Evolutionary conservation across 2,113 vertebrate species (phyloP).

Genomic region (Geococcyx californianus): DNA sequence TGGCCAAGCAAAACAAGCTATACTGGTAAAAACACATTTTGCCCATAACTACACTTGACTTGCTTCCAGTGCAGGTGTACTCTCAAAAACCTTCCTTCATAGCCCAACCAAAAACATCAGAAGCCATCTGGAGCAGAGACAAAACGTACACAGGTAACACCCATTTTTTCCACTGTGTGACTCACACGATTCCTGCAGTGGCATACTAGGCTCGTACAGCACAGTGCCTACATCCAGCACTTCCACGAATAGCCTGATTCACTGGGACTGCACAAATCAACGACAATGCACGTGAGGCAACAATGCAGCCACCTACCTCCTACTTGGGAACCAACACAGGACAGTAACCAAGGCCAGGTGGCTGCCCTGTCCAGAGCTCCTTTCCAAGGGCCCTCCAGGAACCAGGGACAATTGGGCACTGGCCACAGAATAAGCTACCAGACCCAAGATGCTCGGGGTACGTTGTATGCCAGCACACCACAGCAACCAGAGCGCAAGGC

Average conservation of each 20-base stretch:
- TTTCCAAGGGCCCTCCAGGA: background rate
- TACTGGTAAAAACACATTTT: conserved; percentile 5
- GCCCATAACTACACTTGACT: conserved; percentile 24
- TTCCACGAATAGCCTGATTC: conserved; percentile 26
- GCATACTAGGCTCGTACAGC: background rate
- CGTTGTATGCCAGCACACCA: background rate
- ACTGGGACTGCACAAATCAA: background rate
- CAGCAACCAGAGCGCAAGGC: background rate
- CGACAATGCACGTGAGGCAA: background rate
- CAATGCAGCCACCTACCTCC: background rate
- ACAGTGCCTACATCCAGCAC: background rate
- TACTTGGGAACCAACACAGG: background rate
- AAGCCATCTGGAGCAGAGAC: conserved; percentile 23
- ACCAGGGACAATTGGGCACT: background rate
- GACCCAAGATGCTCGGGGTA: fast-evolving
- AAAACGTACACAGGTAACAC: background rate
- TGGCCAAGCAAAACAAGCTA: conserved; percentile 47
- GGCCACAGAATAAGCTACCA: background rate
- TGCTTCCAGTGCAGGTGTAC: conserved; percentile 52
- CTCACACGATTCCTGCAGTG: background rate
- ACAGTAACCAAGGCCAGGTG: background rate
- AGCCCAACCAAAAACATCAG: background rate
- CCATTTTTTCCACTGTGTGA: background rate
- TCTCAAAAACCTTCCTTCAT: conserved; percentile 27
- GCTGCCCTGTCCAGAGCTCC: background rate